phyloP scores from a whole-genome alignment of 2,888 invertebrate genomes.

The Cerceris ruficornis region DNA sequence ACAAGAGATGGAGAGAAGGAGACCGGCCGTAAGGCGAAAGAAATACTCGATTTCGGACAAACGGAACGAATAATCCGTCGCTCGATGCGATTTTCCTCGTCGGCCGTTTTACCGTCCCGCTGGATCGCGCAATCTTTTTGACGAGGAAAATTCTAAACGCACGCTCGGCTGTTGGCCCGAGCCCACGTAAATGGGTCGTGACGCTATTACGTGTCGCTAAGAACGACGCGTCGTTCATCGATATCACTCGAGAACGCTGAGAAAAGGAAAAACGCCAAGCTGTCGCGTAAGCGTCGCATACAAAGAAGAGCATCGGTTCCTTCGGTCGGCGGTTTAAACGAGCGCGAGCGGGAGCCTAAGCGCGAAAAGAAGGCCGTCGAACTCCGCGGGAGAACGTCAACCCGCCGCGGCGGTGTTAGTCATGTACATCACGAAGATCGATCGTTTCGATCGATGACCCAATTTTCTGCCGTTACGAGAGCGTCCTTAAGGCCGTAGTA shows the following conservation, averaged over 20 bases:
- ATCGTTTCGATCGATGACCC: slow-evolving; percentile 72
- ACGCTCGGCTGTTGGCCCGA: too few relatives aligned
- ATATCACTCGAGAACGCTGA: neutral
- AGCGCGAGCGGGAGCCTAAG: slow-evolving; percentile 16
- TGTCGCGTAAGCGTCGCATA: neutral
- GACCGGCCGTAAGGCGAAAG: neutral
- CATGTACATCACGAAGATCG: slow-evolving; percentile 63
- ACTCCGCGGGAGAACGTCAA: slow-evolving; percentile 59
- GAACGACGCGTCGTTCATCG: neutral
- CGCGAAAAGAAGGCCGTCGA: slow-evolving; percentile 59
- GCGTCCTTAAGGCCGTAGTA: slow-evolving; percentile 23
- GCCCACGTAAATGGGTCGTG: neutral
- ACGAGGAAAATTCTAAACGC: too few relatives aligned
- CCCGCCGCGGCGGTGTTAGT: slow-evolving; percentile 67
- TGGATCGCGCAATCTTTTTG: too few relatives aligned
- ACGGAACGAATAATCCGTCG: neutral
- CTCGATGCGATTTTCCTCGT: neutral
- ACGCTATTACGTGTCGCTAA: neutral
- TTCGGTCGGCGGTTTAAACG: slow-evolving; percentile 10
- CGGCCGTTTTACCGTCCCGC: neutral
- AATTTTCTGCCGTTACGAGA: slow-evolving; percentile 57
- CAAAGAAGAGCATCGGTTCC: too few relatives aligned
- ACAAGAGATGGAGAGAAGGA: neutral
- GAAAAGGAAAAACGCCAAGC: neutral
- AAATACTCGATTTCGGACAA: neutral